These are phyloP conservation scores for Diabrotica balteata DNA, from an alignment of 2,888 invertebrate species.

Conservation along the genomic window DNA sequence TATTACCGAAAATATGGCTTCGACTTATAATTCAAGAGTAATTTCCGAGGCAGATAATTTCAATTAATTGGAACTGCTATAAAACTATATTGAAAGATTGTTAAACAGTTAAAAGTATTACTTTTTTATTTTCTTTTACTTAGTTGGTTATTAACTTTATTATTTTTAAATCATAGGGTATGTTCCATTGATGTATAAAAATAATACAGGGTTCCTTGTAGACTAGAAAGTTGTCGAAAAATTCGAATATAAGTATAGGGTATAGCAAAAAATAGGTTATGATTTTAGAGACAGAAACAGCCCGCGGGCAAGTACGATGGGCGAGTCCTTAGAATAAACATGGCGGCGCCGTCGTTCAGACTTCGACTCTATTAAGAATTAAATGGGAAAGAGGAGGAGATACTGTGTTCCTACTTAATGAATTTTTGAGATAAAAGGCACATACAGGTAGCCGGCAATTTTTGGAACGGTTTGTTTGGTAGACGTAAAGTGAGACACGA, in stretches of 20 bases:
- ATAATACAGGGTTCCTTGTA: too few relatives aligned
- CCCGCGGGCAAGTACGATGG: background rate
- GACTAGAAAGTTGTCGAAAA: constrained; percentile 1
- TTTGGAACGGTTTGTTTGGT: constrained; percentile 1
- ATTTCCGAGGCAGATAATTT: too few relatives aligned
- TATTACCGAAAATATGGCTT: too few relatives aligned
- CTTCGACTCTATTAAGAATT: background rate
- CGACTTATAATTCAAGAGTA: too few relatives aligned
- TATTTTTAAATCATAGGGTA: too few relatives aligned
- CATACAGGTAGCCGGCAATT: constrained; percentile 12
- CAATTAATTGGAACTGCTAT: too few relatives aligned
- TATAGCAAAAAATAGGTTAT: constrained; percentile 6
- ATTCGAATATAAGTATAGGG: constrained; percentile 5
- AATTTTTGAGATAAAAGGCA: constrained; percentile 7
- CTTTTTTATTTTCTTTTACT: too few relatives aligned
- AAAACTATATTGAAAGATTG: too few relatives aligned
- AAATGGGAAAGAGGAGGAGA: constrained; percentile 11
- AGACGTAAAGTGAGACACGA: constrained; percentile 3
- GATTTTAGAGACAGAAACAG: constrained; percentile 3
- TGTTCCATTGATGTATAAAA: too few relatives aligned
- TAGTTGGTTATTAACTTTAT: too few relatives aligned
- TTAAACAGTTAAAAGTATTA: too few relatives aligned
- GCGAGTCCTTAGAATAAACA: constrained; percentile 4
- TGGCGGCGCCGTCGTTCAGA: too few relatives aligned
- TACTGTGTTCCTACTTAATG: constrained; percentile 1